Evolutionary conservation across 1,140 invertebrate species (phyloP).

Genomic region (Acyrthosiphon pisum): DNA sequence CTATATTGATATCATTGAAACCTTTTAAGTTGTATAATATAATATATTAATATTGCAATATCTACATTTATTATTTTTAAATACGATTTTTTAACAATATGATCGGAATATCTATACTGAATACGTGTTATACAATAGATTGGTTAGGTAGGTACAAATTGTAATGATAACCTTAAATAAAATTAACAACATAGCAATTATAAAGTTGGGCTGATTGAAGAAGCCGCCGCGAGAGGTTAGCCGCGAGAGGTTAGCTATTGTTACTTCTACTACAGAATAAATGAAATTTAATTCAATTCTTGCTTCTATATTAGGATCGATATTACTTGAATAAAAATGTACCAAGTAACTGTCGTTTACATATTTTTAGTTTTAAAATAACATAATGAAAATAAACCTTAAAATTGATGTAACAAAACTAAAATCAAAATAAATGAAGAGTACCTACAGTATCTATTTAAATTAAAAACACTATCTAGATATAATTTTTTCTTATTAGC

Average conservation of each 20-base stretch:
- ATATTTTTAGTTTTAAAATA: not conserved
- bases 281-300: not conserved
- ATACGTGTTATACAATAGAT: not conserved
- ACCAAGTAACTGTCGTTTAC: not conserved
- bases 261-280: not conserved
- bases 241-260: not conserved
- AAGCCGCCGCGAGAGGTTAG: not conserved
- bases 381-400: not conserved
- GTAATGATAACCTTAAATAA: constrained; percentile 3
- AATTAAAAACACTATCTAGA: not conserved
- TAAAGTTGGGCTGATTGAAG: not conserved
- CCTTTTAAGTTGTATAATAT: not conserved
- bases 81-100: too few relatives aligned
- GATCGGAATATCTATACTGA: not conserved
- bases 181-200: not conserved
- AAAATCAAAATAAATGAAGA: not conserved
- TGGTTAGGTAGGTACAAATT: not conserved
- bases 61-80: not conserved
- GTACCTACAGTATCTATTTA: not conserved
- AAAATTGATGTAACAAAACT: not conserved
- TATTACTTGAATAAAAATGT: not conserved
- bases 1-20: not conserved
- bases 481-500: not conserved
- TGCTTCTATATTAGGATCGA: not conserved
- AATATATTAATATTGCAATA: not conserved